A percentile compares a stretch with the other conserved stretches of the same genome.
Evolutionary conservation across 2,113 vertebrate species (phyloP).

Genomic region (Mastomys coucha): DNA sequence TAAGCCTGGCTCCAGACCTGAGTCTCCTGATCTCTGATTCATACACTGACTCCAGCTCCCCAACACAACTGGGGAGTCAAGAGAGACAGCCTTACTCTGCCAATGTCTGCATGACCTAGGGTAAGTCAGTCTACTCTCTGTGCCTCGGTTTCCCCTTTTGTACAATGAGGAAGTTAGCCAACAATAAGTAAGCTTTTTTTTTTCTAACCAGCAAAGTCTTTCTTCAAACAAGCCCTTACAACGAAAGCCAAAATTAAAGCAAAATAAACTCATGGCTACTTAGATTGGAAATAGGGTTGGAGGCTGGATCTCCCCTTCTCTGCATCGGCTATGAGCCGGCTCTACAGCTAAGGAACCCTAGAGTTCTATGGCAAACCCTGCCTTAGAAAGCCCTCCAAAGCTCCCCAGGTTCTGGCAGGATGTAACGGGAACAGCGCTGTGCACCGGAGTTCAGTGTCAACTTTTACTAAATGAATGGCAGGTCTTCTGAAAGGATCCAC

Average conservation of each 20-base stretch:
- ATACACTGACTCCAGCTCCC: not conserved
- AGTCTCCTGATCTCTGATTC: not conserved
- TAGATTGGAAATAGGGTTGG: not conserved
- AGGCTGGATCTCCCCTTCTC: not conserved
- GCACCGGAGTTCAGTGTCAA: not conserved
- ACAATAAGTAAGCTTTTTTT: not conserved
- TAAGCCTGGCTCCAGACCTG: not conserved
- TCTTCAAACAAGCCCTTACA: slow-evolving; percentile 34
- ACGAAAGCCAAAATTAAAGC: slow-evolving; percentile 22
- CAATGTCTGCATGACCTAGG: not conserved
- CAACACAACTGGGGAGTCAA: not conserved
- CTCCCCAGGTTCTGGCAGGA: not conserved
- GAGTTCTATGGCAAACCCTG: not conserved
- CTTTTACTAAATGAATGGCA: not conserved
- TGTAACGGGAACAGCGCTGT: not conserved
- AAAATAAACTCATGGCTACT: slow-evolving; percentile 34
- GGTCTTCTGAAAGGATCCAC: not conserved
- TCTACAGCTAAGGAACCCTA: not conserved
- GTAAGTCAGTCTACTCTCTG: not conserved
- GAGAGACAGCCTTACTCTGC: not conserved
- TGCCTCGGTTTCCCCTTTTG: slow-evolving; percentile 7
- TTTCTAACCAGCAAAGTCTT: not conserved
- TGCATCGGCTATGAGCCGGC: not conserved
- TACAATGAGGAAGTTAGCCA: not conserved
- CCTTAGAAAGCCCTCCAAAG: not conserved